Evolutionary conservation across 2,113 vertebrate species (phyloP), one percentile per base, ranked within the genome.

Genomic region (Pica pica): DNA sequence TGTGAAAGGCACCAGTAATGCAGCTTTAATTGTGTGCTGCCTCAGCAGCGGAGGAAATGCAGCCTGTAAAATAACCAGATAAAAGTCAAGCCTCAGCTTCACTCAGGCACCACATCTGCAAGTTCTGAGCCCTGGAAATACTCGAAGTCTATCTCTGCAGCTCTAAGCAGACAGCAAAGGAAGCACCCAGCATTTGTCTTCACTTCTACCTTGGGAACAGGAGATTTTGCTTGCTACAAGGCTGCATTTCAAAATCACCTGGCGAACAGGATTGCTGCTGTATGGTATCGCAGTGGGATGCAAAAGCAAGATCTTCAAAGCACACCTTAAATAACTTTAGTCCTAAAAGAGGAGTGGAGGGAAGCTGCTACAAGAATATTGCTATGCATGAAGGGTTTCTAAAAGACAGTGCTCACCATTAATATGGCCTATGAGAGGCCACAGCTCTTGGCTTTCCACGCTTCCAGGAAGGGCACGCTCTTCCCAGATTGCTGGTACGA

Each of bases 301-400:
- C 83, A 94, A 95, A 94, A 82, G 21, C 53, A 20, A n/a, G 50
- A 80, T 67, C 93, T 93, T 94, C 93, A 96, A 96, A 97, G 93
- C 33, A 52, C 26, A 1, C 31, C 63, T 93, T 94, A 80, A 93
- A 85, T 53, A 79, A 82, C 28, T 85, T 87, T 9, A 31, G 35
- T 67, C 93, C 90, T 71, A 68, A 44, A 89, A 78, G 60, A 65
- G 22, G 31, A 83, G 52, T 9, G 24, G 37, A 83, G 53, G 60
- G 33, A 84, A 92, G 59, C 16, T 37, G 20, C 79, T 13, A 5
- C 16, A 83, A 84, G 65, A 20, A 7, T 60, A 88, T 81, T 81
- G 56, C 57, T 84, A 33, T 80, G 65, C 90, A 79, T 64, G 64
- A 61, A 89, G 73, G 5, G 11, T 18, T 92, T 87, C 83, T 57